phyloP scores from a whole-genome alignment of 2,888 invertebrate species.

The Oasisia sp. region DNA sequence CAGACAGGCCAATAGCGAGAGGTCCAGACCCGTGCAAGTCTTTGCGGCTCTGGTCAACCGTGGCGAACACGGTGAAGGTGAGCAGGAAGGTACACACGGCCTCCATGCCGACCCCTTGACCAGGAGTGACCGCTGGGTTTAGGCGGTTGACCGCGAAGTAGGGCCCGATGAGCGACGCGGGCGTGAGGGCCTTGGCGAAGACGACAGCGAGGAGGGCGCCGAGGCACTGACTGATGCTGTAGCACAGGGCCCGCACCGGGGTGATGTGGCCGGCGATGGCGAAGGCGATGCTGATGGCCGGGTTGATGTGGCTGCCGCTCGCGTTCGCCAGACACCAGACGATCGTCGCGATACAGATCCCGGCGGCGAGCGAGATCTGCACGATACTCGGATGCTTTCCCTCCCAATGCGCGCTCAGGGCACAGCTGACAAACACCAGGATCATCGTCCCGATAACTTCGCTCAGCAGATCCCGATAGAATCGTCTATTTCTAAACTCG shows the following conservation, averaged over 20 bases:
- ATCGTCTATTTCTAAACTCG: constrained; percentile 39
- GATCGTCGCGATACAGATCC: constrained; percentile 13
- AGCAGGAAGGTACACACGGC: constrained; percentile 20
- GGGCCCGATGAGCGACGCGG: background rate
- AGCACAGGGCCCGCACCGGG: background rate
- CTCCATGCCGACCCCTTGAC: constrained; percentile 23
- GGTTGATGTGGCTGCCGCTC: constrained; percentile 24
- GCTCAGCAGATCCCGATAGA: constrained; percentile 85
- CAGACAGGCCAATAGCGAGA: constrained; percentile 19
- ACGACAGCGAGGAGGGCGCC: background rate
- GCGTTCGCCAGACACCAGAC: constrained; percentile 26
- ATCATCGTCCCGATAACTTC: constrained; percentile 90
- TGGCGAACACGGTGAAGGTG: constrained; percentile 22
- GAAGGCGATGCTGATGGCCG: constrained; percentile 23
- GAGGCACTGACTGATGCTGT: background rate
- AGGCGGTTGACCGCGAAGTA: constrained; percentile 13
- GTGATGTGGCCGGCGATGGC: constrained; percentile 23
- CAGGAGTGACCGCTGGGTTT: constrained; percentile 18
- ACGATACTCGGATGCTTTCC: constrained; percentile 20
- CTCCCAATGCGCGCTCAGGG: constrained; percentile 62
- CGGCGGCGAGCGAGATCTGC: background rate
- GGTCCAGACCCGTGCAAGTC: constrained; percentile 21
- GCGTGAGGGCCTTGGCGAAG: background rate
- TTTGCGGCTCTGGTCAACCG: constrained; percentile 19
- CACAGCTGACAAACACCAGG: constrained; percentile 87